Percentiles rank a stretch among this genome's conserved stretches.
These are phyloP conservation scores for Battus philenor DNA, from an alignment of 1,140 invertebrate genomes.

Conservation along the genomic window DNA sequence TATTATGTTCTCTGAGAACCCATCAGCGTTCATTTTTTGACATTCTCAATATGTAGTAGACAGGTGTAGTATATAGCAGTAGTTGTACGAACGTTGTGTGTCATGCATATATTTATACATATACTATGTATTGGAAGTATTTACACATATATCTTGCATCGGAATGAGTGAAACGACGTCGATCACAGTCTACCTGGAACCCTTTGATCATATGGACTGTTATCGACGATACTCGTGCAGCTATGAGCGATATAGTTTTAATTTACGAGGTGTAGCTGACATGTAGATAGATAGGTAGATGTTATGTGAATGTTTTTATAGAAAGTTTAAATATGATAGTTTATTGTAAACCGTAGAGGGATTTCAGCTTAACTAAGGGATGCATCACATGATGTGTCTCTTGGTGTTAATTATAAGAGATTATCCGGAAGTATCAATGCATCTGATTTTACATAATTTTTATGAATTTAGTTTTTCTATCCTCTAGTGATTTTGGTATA, in stretches of 20 bases:
- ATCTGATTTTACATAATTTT: too few species aligned
- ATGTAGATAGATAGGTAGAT: slow-evolving; percentile 62
- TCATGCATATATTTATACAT: slow-evolving; percentile 46
- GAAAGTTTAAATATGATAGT: slow-evolving; percentile 26
- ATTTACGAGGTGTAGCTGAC: slow-evolving; percentile 30
- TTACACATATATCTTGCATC: slow-evolving; percentile 42
- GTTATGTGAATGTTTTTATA: slow-evolving; percentile 64
- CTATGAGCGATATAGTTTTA: slow-evolving; percentile 21
- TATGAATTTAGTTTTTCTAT: neutral
- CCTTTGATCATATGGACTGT: slow-evolving; percentile 23
- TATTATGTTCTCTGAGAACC: too few species aligned
- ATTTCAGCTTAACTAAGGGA: slow-evolving; percentile 26
- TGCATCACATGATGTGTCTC: slow-evolving; percentile 15
- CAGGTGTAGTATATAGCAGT: slow-evolving; percentile 44
- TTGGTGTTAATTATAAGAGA: slow-evolving; percentile 13
- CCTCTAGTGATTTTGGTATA: too few species aligned
- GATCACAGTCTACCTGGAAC: slow-evolving; percentile 27
- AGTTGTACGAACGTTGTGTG: slow-evolving; percentile 53
- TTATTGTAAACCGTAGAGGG: slow-evolving; percentile 39
- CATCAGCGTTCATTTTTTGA: slow-evolving; percentile 5
- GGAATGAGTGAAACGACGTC: slow-evolving; percentile 26
- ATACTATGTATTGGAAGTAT: slow-evolving; percentile 33
- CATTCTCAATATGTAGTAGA: slow-evolving; percentile 34
- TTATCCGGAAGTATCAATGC: slow-evolving; percentile 20
- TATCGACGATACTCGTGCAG: slow-evolving; percentile 27